Base-by-base conservation (phyloP, 2,113 vertebrate genomes). In the Podarcis raffonei region DNA sequence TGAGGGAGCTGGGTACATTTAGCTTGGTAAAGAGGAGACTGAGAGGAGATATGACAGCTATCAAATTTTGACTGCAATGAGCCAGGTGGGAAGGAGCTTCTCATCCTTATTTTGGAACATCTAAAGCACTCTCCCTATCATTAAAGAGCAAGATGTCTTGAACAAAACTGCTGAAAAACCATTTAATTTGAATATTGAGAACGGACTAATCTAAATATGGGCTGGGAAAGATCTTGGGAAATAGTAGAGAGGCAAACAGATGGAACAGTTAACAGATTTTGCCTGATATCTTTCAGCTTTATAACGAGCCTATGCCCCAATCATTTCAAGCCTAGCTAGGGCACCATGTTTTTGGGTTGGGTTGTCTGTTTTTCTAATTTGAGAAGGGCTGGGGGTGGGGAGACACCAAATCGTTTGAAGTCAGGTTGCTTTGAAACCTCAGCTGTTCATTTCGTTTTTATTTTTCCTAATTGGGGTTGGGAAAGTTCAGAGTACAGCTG, bases 401-500 rank as follows among this genome's bases (percentile, higher is more conserved):
- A 1, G 0, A 11, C 0, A 20, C 1, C 76, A 15, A 13, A 79
- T 84, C 4, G 18, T 89, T 42, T 22, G 72, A 93, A 89, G 82
- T 35, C 78, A 81, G 74, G 76, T 94, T 85, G 90, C 90, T 95
- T 91, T 94, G 86, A 72, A 92, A 88, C 74, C 83, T 78, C 92
- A 93, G 94, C 93, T 95, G 94, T 89, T 95, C 92, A 82, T 77
- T 95, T 95, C 89, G 68, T 42, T 94, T 94, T 93, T 66, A 78
- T 87, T 89, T 94, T 94, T 92, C 94, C 74, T 74, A 78, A 42
- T 0, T 86, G 85, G 18, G 84, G 71, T 89, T 87, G 89, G 92
- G 88, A 74, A 86, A 85, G 87, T 93, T 88, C 69, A 1, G 76
- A 91, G 79, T 86, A 90, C 95, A 95, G 95, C 81, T 85, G 89